Conservation (phyloP, 2,888 invertebrate species). For the Lasioglossum marginatum region DNA sequence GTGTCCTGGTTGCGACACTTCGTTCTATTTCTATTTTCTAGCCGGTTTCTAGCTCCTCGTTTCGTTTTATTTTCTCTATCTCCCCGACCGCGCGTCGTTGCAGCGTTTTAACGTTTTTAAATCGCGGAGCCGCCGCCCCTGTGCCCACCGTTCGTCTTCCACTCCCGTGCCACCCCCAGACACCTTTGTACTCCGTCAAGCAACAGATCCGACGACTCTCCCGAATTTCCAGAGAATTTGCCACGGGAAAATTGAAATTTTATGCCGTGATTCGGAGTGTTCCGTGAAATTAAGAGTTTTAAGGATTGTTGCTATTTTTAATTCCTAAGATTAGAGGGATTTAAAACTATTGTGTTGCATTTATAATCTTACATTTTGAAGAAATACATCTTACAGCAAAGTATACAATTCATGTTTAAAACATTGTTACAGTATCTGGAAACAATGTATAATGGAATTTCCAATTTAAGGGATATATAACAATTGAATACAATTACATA, state of each 20-base stretch:
- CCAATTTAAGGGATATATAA: too few species aligned
- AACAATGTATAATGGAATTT: neutral
- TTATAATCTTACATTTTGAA: too few species aligned
- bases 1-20: conserved; percentile 51
- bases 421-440: neutral
- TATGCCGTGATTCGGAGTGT: neutral
- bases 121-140: conserved; percentile 14
- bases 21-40: conserved; percentile 64
- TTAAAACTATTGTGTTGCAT: neutral
- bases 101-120: conserved; percentile 55
- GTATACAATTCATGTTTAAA: neutral
- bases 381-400: neutral
- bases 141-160: neutral
- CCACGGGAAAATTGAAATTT: neutral
- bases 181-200: neutral
- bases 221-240: neutral
- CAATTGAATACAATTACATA: too few species aligned
- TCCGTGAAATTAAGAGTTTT: neutral
- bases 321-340: too few species aligned
- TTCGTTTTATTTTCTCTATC: conserved; percentile 57
- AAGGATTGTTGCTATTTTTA: too few species aligned
- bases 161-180: neutral
- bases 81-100: conserved; percentile 26
- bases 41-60: conserved; percentile 19
- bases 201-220: neutral